These are phyloP conservation scores for Caenorhabditis plicata DNA, from an alignment of 2,888 invertebrate species.

Conservation along the genomic window DNA sequence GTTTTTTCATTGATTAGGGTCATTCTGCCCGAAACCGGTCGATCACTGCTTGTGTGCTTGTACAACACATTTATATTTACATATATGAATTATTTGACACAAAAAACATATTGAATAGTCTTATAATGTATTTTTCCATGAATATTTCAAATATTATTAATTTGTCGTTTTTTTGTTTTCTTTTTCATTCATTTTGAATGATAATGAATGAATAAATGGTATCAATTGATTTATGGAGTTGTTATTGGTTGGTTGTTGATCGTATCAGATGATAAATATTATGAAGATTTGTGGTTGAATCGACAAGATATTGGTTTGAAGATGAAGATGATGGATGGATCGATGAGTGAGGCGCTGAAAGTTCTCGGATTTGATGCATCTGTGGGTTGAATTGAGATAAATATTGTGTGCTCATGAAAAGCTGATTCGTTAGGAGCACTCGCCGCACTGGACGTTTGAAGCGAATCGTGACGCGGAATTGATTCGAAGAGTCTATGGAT, in stretches of 20 bases:
- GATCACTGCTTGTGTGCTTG: background rate
- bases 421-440: slow-evolving; percentile 2
- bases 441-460: slow-evolving; percentile 23
- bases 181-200: background rate
- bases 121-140: too few species aligned
- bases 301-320: too few species aligned
- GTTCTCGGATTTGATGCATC: slow-evolving; percentile 13
- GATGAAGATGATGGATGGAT: slow-evolving; percentile 23
- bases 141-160: background rate
- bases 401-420: background rate
- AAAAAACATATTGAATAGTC: background rate
- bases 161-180: background rate
- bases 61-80: background rate
- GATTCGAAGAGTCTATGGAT: slow-evolving; percentile 12
- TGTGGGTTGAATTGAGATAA: slow-evolving; percentile 1
- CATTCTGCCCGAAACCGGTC: slow-evolving; percentile 2
- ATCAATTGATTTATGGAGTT: too few species aligned
- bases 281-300: too few species aligned
- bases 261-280: too few species aligned
- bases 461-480: slow-evolving; percentile 8
- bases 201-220: slow-evolving; percentile 3
- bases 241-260: too few species aligned
- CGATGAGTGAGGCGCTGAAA: slow-evolving; percentile 9
- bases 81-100: background rate
- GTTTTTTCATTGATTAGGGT: background rate